phyloP scores from a whole-genome alignment of 2,888 invertebrate genomes.

The Erebia palarica region DNA sequence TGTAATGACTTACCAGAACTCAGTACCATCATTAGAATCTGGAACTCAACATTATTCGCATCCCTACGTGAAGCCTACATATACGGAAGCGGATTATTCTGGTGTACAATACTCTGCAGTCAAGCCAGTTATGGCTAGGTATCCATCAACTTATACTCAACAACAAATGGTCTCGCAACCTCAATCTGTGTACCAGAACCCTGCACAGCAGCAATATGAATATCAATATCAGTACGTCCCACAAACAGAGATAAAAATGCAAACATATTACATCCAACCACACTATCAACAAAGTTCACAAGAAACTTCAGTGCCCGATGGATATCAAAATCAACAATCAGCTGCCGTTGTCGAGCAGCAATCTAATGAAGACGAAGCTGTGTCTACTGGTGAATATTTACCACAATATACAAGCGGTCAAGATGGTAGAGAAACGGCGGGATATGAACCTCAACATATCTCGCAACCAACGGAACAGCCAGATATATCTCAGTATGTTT shows the following conservation, averaged over 20 bases:
- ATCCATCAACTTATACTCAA: constrained; percentile 63
- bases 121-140: constrained; percentile 76
- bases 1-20: constrained; percentile 62
- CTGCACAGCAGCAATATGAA: constrained; percentile 61
- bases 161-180: constrained; percentile 56
- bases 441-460: constrained; percentile 45
- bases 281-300: constrained; percentile 59
- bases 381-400: constrained; percentile 51
- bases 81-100: constrained; percentile 70
- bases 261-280: constrained; percentile 59
- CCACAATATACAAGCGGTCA: constrained; percentile 51
- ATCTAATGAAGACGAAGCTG: constrained; percentile 37
- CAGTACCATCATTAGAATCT: constrained; percentile 46
- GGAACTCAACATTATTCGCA: constrained; percentile 66
- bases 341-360: constrained; percentile 43
- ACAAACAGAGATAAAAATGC: constrained; percentile 52
- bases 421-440: constrained; percentile 44
- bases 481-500: constrained; percentile 47
- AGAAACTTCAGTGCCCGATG: constrained; percentile 44
- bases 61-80: constrained; percentile 68
- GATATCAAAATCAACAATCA: constrained; percentile 47
- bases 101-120: constrained; percentile 77
- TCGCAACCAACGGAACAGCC: constrained; percentile 41
- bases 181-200: constrained; percentile 61
- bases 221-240: constrained; percentile 66